Evolutionary conservation across 2,797 vertebrate genomes (phyloP), one percentile per base, ranked within the genome.

Genomic region (Pseudochaenichthys georgianus): DNA sequence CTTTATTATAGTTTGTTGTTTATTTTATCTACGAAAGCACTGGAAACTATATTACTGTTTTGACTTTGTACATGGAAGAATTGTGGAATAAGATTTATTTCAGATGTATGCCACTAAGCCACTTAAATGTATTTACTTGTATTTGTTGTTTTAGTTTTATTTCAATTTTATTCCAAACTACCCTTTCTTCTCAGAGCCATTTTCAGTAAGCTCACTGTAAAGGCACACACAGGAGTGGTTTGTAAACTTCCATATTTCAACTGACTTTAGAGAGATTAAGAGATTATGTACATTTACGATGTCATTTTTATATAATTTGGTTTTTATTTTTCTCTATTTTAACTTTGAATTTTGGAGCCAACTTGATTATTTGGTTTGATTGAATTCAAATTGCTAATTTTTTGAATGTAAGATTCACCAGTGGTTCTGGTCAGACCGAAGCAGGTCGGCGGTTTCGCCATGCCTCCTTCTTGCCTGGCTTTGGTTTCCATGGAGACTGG

Each of bases 61-160:
- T 93, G 80, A 92, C 87, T 94, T 94, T 95, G 90, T 94, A 90
- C 87, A 87, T 93, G 80, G 75, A 91, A 80, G 84, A 93, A 89
- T 92, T 93, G 90, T 90, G 85, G 85, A 92, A 81, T 91, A 82
- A 75, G 82, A 92, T 92, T 92, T 90, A 89, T 93, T 93, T 92
- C 89, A 88, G 78, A 90, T 90, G 87, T 92, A 90, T 93, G 87
- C 90, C 92, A 92, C 89, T 88, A 94, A 93, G 92, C 91, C 93
- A 94, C 93, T 92, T 93, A 93, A 91, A 85, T 94, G 90, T 95
- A 86, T 94, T 94, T 88, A 82, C 91, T 89, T 91, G 77, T 91
- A 83, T 87, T 82, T 89, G 73, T 87, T 81, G 69, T 93, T 92
- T 90, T 89, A 86, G 82, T 88, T 88, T 76, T 91, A 71, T 87